Percentiles rank a stretch among this genome's conserved stretches.
phyloP scores from a whole-genome alignment of 30 jellyfish, hydroid and myxozoan genomes.

The Catostylus mosaicus region DNA sequence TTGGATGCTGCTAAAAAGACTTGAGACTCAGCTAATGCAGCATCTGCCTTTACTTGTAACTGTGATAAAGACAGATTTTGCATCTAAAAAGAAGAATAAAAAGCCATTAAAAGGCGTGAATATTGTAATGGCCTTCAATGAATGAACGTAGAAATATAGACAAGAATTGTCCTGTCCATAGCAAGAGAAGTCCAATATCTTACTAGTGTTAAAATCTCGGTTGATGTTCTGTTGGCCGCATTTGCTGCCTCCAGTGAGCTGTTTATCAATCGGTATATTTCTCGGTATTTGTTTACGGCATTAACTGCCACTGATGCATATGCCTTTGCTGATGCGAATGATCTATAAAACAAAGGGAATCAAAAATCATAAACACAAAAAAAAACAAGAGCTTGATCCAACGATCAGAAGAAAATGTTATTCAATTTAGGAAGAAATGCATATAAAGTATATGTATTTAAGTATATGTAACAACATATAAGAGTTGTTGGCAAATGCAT shows the following conservation, averaged over 20 bases:
- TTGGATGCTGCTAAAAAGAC: slow-evolving; percentile 52
- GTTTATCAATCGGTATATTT: slow-evolving; percentile 79
- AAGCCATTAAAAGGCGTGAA: background rate
- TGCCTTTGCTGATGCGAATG: slow-evolving; percentile 76
- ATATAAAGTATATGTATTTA: no score
- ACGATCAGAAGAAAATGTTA: no score
- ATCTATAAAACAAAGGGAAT: slow-evolving; percentile 32
- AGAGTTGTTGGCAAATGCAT: no score
- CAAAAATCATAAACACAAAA: background rate
- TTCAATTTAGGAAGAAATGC: no score
- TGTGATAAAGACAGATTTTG: slow-evolving; percentile 53
- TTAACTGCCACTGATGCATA: slow-evolving; percentile 89
- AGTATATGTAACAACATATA: no score
- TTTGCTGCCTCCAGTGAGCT: slow-evolving; percentile 78
- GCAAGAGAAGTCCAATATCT: slow-evolving; percentile 12
- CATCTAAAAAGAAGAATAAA: slow-evolving; percentile 44
- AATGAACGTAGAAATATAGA: no score
- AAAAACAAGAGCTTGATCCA: no score
- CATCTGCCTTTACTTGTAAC: slow-evolving; percentile 66
- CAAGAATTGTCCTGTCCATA: background rate
- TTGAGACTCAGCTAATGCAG: slow-evolving; percentile 64
- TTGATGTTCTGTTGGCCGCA: slow-evolving; percentile 75
- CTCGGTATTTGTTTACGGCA: slow-evolving; percentile 87
- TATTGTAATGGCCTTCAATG: no score
- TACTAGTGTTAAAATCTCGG: slow-evolving; percentile 65